Percentiles rank a stretch among this genome's conserved stretches.
These are phyloP conservation scores for Tribolium castaneum DNA, from an alignment of 1,140 invertebrate genomes.

Conservation along the genomic window DNA sequence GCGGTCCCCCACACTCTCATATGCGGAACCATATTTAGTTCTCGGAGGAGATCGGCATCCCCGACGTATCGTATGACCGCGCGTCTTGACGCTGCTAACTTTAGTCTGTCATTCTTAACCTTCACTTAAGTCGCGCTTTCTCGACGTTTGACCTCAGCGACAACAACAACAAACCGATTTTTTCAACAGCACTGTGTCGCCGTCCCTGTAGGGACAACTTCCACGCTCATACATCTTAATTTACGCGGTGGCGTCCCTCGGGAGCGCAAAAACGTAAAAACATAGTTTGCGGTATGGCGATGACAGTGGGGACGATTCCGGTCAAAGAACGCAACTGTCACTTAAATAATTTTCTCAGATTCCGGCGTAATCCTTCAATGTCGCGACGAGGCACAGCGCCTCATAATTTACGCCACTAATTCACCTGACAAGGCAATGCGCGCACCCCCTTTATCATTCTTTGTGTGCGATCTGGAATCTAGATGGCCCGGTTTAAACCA, in stretches of 20 bases:
- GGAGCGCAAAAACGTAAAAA: conserved; percentile 5
- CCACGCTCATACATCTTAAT: conserved; percentile 3
- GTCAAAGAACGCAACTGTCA: conserved; percentile 41
- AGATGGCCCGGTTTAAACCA: conserved; percentile 29
- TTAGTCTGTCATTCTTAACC: conserved; percentile 8
- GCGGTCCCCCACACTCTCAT: conserved; percentile 24
- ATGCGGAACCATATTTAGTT: conserved; percentile 43
- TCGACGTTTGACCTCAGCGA: neutral
- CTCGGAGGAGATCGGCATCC: conserved; percentile 34
- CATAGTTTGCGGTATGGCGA: conserved; percentile 2
- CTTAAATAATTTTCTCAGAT: conserved; percentile 57
- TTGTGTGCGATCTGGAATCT: conserved; percentile 44
- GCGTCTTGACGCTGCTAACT: conserved; percentile 18
- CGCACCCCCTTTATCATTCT: conserved; percentile 50
- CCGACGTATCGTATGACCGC: conserved; percentile 26
- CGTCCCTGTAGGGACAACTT: neutral
- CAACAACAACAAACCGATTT: conserved; percentile 13
- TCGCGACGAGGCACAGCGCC: conserved; percentile 43
- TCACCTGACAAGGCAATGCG: conserved; percentile 54
- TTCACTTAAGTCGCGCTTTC: conserved; percentile 3
- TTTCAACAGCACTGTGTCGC: neutral
- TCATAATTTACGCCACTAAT: conserved; percentile 58
- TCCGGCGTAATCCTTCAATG: conserved; percentile 55
- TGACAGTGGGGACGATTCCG: conserved; percentile 3
- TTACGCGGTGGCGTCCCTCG: neutral